Conservation (phyloP, 2,113 vertebrate species). For the Hirundichthys speculiger region DNA sequence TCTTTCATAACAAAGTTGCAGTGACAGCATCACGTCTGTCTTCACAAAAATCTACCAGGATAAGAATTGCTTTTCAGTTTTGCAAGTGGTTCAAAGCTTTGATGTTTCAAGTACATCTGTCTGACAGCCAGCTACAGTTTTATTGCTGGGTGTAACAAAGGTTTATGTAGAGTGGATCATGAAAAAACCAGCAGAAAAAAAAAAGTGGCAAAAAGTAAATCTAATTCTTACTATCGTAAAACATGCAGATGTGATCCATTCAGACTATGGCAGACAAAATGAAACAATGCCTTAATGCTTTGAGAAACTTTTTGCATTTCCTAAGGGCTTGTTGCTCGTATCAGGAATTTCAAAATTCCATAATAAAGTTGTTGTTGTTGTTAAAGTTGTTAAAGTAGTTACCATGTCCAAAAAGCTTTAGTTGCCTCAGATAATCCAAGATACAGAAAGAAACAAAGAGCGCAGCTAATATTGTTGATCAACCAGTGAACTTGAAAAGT, state of each 20-base stretch:
- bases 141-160: slow-evolving; percentile 5
- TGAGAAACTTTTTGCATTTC: slow-evolving; percentile 15
- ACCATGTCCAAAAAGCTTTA: slow-evolving; percentile 7
- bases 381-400: slow-evolving; percentile 23
- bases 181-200: background rate
- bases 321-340: slow-evolving; percentile 31
- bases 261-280: slow-evolving; percentile 2
- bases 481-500: slow-evolving; percentile 31
- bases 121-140: slow-evolving; percentile 4
- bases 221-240: slow-evolving; percentile 14
- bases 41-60: slow-evolving; percentile 34
- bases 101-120: slow-evolving; percentile 17
- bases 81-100: slow-evolving; percentile 22
- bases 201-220: background rate
- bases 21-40: slow-evolving; percentile 19
- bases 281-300: slow-evolving; percentile 22
- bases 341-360: slow-evolving; percentile 18
- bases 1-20: slow-evolving; percentile 56
- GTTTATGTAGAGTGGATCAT: slow-evolving; percentile 9
- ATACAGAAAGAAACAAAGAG: slow-evolving; percentile 30
- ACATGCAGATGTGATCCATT: slow-evolving; percentile 21
- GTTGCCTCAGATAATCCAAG: slow-evolving; percentile 18
- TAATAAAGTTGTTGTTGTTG: slow-evolving; percentile 29
- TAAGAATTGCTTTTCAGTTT: slow-evolving; percentile 39
- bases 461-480: slow-evolving; percentile 1